phyloP scores from a whole-genome alignment of 2,113 vertebrate species.

The Papio anubis region DNA sequence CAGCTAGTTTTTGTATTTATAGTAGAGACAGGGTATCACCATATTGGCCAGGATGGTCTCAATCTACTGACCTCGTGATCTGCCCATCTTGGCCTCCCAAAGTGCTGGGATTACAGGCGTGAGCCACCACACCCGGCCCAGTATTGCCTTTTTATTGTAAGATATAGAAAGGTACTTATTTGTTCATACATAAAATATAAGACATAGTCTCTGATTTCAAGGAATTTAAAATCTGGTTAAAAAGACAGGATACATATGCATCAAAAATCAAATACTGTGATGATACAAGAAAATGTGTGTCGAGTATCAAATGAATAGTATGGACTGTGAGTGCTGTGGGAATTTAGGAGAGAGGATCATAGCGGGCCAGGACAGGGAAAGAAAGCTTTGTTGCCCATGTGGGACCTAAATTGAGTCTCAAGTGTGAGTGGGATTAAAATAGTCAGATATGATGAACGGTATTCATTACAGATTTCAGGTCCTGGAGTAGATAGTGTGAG shows the following conservation, averaged over 20 bases:
- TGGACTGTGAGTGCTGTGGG: neutral
- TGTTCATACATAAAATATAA: constrained; percentile 52
- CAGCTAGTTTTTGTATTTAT: no score
- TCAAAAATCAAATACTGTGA: constrained; percentile 63
- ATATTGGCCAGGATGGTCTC: no score
- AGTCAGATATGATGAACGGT: neutral
- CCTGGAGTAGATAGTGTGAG: neutral
- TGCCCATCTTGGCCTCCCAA: no score
- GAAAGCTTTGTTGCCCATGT: neutral
- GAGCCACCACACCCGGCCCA: no score
- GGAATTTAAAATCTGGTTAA: constrained; percentile 57
- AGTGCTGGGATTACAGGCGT: no score
- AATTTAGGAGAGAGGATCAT: neutral
- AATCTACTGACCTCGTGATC: no score
- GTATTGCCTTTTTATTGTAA: neutral
- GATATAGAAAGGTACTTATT: neutral
- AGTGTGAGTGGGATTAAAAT: neutral
- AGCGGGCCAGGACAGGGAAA: neutral
- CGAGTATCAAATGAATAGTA: constrained; percentile 19
- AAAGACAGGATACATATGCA: neutral
- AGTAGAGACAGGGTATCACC: no score
- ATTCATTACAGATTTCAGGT: neutral
- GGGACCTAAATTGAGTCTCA: neutral
- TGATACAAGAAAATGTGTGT: constrained; percentile 18
- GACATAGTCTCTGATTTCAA: neutral